These are phyloP conservation scores for Brachionus plicatilis DNA, from an alignment of 1,140 invertebrate species.

Conservation along the genomic window DNA sequence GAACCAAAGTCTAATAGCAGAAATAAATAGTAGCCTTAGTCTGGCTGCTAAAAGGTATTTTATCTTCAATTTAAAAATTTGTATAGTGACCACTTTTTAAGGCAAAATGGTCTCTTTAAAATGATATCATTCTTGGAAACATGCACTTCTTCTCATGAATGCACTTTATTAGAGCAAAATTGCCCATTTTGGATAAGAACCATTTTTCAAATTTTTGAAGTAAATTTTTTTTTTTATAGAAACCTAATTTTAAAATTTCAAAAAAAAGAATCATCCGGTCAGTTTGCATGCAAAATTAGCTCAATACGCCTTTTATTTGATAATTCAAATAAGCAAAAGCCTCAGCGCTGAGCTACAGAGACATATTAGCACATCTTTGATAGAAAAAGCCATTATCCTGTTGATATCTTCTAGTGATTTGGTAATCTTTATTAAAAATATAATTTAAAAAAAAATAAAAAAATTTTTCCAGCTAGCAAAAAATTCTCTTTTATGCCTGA, in stretches of 20 bases:
- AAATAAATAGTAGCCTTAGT: slow-evolving; percentile 21
- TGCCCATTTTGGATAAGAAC: slow-evolving; percentile 15
- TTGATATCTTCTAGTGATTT: not conserved
- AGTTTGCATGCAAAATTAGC: slow-evolving; percentile 13
- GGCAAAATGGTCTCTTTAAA: slow-evolving; percentile 32
- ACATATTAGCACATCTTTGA: not conserved
- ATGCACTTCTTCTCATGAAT: not conserved
- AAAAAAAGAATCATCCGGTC: slow-evolving; percentile 10
- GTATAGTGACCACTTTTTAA: not conserved
- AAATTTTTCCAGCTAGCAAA: not conserved
- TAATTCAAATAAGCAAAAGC: slow-evolving; percentile 11
- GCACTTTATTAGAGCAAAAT: slow-evolving; percentile 4
- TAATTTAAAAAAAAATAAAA: not conserved
- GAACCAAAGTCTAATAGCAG: not conserved
- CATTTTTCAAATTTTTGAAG: slow-evolving; percentile 30
- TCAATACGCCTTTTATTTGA: slow-evolving; percentile 17
- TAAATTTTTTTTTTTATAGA: not conserved
- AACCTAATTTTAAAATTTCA: not conserved
- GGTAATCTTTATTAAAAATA: not conserved
- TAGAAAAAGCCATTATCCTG: not conserved
- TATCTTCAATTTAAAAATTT: not conserved
- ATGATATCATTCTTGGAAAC: slow-evolving; percentile 29
- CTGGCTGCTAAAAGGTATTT: not conserved
- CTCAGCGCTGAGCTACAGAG: not conserved
- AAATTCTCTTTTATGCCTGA: not conserved